These are phyloP conservation scores for Eristalis pertinax DNA, from an alignment of 2,888 invertebrate species.

Conservation along the genomic window DNA sequence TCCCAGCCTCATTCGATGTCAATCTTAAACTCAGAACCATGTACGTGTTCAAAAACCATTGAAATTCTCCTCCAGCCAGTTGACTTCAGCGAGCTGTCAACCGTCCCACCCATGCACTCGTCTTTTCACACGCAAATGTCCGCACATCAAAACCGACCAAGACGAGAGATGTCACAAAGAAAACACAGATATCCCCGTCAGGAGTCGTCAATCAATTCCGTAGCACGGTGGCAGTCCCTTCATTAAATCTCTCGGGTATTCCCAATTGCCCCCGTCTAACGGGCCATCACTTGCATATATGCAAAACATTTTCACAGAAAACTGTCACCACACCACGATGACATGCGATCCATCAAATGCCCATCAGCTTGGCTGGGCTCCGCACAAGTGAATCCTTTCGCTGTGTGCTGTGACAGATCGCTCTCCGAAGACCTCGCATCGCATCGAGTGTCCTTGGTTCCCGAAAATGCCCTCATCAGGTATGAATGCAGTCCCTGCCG, in stretches of 20 bases:
- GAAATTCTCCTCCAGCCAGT: too few species aligned
- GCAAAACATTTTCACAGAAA: slow-evolving; percentile 11
- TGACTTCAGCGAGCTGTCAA: not conserved
- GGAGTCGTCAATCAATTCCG: not conserved
- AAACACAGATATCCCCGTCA: not conserved
- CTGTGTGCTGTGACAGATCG: slow-evolving; percentile 53
- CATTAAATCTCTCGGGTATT: not conserved
- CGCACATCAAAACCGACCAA: not conserved
- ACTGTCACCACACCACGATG: slow-evolving; percentile 15
- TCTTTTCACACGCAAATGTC: not conserved
- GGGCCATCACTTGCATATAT: not conserved
- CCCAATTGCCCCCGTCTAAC: not conserved
- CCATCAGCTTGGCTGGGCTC: not conserved
- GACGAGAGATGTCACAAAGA: not conserved
- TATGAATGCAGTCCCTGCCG: slow-evolving; percentile 3
- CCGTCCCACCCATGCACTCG: not conserved
- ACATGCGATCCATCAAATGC: slow-evolving; percentile 24
- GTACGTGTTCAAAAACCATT: too few species aligned
- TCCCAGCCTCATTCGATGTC: too few species aligned
- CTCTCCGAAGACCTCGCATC: slow-evolving; percentile 50
- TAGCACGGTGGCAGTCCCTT: not conserved
- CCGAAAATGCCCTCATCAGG: slow-evolving; percentile 23
- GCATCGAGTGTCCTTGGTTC: slow-evolving; percentile 51
- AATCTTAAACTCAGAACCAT: too few species aligned
- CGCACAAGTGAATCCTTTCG: slow-evolving; percentile 19